These are phyloP conservation scores for Caenorhabditis doughertyi DNA, from an alignment of 2,888 invertebrate species.

Conservation along the genomic window DNA sequence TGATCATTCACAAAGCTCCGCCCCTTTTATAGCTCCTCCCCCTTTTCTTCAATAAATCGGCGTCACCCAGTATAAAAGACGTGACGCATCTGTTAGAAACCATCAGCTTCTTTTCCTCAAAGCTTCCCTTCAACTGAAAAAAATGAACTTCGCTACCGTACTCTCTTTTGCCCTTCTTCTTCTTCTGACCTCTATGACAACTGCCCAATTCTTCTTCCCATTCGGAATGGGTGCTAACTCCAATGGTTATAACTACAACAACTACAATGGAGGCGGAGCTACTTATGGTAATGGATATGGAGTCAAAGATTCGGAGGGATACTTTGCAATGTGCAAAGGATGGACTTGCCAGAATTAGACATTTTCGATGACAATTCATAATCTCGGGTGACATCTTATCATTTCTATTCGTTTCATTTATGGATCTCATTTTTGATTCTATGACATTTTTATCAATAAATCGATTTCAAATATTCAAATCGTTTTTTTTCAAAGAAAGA, in stretches of 20 bases:
- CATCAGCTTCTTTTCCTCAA: slow-evolving; percentile 12
- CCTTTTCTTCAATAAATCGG: neutral
- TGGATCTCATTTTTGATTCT: too few relatives aligned
- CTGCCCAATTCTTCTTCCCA: slow-evolving; percentile 56
- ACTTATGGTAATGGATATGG: slow-evolving; percentile 36
- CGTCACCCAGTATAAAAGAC: neutral
- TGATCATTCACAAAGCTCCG: neutral
- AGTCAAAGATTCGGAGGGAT: slow-evolving; percentile 57
- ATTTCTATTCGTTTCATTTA: too few relatives aligned
- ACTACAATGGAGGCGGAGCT: slow-evolving; percentile 12
- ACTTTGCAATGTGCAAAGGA: slow-evolving; percentile 46
- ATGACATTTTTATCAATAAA: too few relatives aligned
- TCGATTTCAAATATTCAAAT: too few relatives aligned
- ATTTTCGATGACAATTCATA: neutral
- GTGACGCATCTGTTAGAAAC: neutral
- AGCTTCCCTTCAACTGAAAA: neutral
- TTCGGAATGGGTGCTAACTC: slow-evolving; percentile 40
- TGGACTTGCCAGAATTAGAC: slow-evolving; percentile 56
- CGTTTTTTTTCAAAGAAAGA: too few relatives aligned
- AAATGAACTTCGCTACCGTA: neutral
- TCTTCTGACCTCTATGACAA: neutral
- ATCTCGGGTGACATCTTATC: too few relatives aligned
- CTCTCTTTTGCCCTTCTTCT: slow-evolving; percentile 6
- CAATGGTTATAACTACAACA: slow-evolving; percentile 8
- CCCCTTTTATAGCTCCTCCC: neutral